These are phyloP conservation scores for Calosoma granatense DNA, from an alignment of 1,140 invertebrate genomes.

Conservation along the genomic window DNA sequence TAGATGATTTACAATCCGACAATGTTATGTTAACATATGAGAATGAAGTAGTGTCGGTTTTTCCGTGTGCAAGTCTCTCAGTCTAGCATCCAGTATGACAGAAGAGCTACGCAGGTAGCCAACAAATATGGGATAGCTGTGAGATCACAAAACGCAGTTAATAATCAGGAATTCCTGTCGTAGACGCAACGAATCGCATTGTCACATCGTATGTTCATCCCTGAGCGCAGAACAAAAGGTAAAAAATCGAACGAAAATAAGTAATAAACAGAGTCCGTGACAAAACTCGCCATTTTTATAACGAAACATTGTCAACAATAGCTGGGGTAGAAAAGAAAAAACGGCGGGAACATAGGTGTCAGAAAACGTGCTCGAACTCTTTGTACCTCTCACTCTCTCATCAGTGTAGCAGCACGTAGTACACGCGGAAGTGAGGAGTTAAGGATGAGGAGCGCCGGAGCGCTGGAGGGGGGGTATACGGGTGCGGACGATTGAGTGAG, in stretches of 20 bases:
- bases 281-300: constrained; percentile 8
- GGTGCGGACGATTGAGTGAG: no score
- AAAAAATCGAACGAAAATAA: background rate
- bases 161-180: no score
- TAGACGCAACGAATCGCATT: no score
- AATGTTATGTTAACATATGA: no score
- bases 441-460: background rate
- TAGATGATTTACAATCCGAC: no score
- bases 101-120: no score
- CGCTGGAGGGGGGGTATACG: background rate
- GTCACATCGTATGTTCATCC: no score
- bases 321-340: background rate
- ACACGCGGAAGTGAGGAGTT: background rate
- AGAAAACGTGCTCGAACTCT: background rate
- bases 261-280: constrained; percentile 7
- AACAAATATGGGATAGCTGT: no score
- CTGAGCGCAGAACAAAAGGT: constrained; percentile 1
- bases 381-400: background rate
- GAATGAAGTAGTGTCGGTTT: no score
- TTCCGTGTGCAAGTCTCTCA: no score
- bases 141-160: no score
- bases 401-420: background rate
- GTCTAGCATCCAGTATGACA: no score
- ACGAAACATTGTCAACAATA: constrained; percentile 9
- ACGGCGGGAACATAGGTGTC: background rate